Evolutionary conservation across 2,113 vertebrate species (phyloP).

Genomic region (Mastomys natalensis): DNA sequence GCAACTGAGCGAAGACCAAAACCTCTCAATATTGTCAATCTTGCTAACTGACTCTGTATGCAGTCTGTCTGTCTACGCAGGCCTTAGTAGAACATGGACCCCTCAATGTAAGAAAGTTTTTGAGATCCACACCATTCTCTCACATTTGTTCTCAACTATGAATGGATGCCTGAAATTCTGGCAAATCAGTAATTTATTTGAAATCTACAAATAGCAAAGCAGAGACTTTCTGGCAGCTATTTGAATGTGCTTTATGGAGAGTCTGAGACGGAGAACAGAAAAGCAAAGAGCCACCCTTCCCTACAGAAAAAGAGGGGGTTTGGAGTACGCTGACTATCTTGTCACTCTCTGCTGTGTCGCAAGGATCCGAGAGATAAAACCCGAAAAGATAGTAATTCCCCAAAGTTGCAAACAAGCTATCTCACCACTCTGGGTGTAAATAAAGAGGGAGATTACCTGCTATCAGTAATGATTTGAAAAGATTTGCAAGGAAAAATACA

Average conservation of each 20-base stretch:
- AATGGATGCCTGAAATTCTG: not conserved
- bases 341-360: no score
- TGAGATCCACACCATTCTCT: not conserved
- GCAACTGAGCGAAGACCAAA: not conserved
- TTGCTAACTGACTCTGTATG: not conserved
- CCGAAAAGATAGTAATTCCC: rapidly evolving
- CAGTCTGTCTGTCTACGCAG: not conserved
- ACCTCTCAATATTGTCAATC: not conserved
- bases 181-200: not conserved
- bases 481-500: not conserved
- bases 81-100: not conserved
- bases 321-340: no score
- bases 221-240: not conserved
- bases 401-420: not conserved
- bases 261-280: not conserved
- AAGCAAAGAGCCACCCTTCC: not conserved
- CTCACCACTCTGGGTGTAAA: not conserved
- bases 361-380: not conserved
- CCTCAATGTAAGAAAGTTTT: not conserved
- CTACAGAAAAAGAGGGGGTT: rapidly evolving
- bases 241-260: not conserved
- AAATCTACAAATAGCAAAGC: not conserved
- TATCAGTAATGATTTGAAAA: not conserved
- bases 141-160: no score
- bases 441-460: not conserved